A percentile compares a stretch with the other conserved stretches of the same genome.
Conservation (phyloP, 2,888 invertebrate genomes). For the Drosophila suboccidentalis region DNA sequence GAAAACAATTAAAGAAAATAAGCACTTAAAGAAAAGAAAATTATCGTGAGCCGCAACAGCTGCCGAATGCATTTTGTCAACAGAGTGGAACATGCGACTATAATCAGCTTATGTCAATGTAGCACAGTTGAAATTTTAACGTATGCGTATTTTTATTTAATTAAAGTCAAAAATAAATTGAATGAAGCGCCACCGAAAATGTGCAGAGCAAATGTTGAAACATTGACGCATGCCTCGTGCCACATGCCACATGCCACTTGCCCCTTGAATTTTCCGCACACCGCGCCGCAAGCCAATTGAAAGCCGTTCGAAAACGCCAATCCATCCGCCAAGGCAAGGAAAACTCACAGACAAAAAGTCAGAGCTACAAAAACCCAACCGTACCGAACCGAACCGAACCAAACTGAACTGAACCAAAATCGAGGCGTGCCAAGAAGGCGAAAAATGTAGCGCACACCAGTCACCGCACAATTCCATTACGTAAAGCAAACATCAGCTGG, state of each 20-base stretch:
- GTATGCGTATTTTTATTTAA: conserved; percentile 76
- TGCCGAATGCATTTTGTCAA: conserved; percentile 19
- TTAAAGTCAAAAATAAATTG: conserved; percentile 73
- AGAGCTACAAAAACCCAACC: conserved; percentile 39
- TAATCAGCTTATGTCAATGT: conserved; percentile 65
- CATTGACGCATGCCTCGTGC: conserved; percentile 38
- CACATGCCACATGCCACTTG: conserved; percentile 1
- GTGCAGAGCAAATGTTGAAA: conserved; percentile 56
- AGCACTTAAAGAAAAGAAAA: conserved; percentile 8
- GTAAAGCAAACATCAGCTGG: conserved; percentile 79
- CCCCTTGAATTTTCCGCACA: conserved; percentile 23
- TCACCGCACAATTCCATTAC: conserved; percentile 80
- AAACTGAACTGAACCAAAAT: conserved; percentile 3
- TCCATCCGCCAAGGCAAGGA: conserved; percentile 50
- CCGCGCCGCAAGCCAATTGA: conserved; percentile 58
- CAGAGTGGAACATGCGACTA: conserved; percentile 24
- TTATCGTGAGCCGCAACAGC: conserved; percentile 12
- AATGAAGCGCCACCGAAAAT: conserved; percentile 58
- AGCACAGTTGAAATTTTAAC: conserved; percentile 31
- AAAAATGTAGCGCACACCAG: conserved; percentile 68
- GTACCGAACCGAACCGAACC: conserved; percentile 3
- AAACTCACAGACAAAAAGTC: conserved; percentile 67
- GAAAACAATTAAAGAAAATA: background rate
- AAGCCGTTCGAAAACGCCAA: conserved; percentile 43
- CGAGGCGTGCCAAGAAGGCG: conserved; percentile 47